Evolutionary conservation across 2,888 invertebrate species (phyloP).

Genomic region (Timandra comae): DNA sequence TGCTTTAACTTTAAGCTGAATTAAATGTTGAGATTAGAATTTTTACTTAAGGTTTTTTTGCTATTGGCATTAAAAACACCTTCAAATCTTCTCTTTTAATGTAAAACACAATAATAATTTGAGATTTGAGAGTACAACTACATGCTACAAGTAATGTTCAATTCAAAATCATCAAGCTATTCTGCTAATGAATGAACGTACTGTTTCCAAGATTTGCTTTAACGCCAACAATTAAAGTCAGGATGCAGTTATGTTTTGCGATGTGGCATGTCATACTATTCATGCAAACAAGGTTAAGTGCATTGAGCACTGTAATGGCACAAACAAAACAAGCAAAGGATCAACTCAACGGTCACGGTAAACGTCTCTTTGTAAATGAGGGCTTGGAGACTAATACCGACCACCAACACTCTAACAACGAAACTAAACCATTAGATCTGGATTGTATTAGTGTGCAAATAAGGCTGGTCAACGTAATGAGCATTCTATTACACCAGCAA

Average conservation of each 20-base stretch:
- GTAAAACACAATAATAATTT: too few relatives aligned
- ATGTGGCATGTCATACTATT: conserved; percentile 46
- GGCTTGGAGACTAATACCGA: conserved; percentile 42
- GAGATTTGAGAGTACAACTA: too few relatives aligned
- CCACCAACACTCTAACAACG: conserved; percentile 38
- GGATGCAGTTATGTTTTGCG: conserved; percentile 47
- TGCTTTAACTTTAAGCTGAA: too few relatives aligned
- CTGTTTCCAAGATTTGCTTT: too few relatives aligned
- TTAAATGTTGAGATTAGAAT: too few relatives aligned
- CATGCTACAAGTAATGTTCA: too few relatives aligned
- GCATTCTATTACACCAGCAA: conserved; percentile 16
- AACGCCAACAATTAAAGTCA: conserved; percentile 32
- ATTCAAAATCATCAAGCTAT: too few relatives aligned
- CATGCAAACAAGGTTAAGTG: conserved; percentile 60
- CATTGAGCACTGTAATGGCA: conserved; percentile 45
- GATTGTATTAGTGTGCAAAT: conserved; percentile 26
- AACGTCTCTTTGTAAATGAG: conserved; percentile 53
- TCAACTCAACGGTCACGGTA: conserved; percentile 54
- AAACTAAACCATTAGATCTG: conserved; percentile 20
- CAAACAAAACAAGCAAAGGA: conserved; percentile 48
- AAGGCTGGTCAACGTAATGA: conserved; percentile 20
- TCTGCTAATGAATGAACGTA: too few relatives aligned
- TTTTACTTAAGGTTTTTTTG: too few relatives aligned
- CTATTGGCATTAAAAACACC: too few relatives aligned
- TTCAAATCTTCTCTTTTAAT: too few relatives aligned